phyloP scores from a whole-genome alignment of 2,888 invertebrate species.

The Drosophila maculinotata region DNA sequence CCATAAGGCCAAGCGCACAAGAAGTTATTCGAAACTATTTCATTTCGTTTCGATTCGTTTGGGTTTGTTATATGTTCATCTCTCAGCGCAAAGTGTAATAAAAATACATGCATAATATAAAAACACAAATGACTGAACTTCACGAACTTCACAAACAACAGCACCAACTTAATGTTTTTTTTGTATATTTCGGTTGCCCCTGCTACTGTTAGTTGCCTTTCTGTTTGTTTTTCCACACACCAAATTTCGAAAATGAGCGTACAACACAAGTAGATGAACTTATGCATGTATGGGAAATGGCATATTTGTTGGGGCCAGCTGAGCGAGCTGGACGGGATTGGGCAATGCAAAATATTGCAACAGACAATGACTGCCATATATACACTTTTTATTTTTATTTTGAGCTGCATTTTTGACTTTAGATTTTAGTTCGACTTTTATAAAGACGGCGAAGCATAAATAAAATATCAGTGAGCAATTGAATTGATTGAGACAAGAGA shows the following conservation, averaged over 20 bases:
- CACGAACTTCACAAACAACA: constrained; percentile 20
- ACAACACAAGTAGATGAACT: constrained; percentile 38
- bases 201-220: constrained; percentile 57
- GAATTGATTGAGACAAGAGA: constrained; percentile 17
- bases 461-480: constrained; percentile 14
- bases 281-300: constrained; percentile 46
- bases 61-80: constrained; percentile 13
- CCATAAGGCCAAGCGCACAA: constrained; percentile 27
- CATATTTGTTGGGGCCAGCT: constrained; percentile 36
- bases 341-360: constrained; percentile 76
- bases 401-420: constrained; percentile 19
- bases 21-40: constrained; percentile 50
- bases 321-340: constrained; percentile 49
- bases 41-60: no score
- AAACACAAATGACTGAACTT: constrained; percentile 37
- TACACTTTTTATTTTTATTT: constrained; percentile 21
- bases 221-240: constrained; percentile 63
- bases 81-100: constrained; percentile 49
- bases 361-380: constrained; percentile 60
- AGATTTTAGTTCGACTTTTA: not conserved
- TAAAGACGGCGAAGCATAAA: constrained; percentile 4
- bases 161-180: constrained; percentile 29
- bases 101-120: constrained; percentile 13
- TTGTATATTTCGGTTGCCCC: constrained; percentile 34
- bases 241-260: constrained; percentile 40